Percentiles rank a stretch among this genome's conserved stretches.
Evolutionary conservation across 1,140 invertebrate genomes (phyloP).

Genomic region (Drosophila aff.): DNA sequence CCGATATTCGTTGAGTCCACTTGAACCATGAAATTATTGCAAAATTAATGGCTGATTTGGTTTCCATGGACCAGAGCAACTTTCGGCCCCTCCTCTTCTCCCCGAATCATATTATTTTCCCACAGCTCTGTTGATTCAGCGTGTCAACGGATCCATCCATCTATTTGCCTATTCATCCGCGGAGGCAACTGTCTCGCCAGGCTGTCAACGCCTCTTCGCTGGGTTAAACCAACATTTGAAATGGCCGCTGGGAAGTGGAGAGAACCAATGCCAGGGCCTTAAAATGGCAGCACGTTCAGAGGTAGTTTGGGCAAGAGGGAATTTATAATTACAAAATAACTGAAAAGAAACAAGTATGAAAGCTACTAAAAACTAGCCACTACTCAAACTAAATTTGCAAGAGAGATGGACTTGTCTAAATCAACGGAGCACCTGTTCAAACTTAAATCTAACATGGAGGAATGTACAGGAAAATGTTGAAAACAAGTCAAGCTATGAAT

Average conservation of each 20-base stretch:
- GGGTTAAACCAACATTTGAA: slow-evolving; percentile 13
- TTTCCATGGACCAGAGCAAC: slow-evolving; percentile 44
- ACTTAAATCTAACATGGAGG: neutral
- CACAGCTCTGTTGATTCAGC: slow-evolving; percentile 31
- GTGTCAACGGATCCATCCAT: slow-evolving; percentile 22
- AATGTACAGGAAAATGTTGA: neutral
- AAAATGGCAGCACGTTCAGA: slow-evolving; percentile 15
- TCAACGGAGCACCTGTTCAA: neutral
- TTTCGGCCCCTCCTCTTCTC: slow-evolving; percentile 43
- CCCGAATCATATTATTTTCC: slow-evolving; percentile 33
- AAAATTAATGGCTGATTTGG: slow-evolving; percentile 43
- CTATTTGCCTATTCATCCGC: slow-evolving; percentile 15
- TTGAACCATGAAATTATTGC: slow-evolving; percentile 28
- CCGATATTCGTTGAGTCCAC: slow-evolving; percentile 20
- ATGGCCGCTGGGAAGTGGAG: slow-evolving; percentile 1
- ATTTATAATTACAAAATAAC: neutral
- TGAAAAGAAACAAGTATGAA: neutral
- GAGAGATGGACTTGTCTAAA: neutral
- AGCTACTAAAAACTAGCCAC: neutral
- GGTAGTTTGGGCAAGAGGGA: neutral
- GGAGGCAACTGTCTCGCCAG: slow-evolving; percentile 35
- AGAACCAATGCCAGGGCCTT: neutral
- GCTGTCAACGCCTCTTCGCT: slow-evolving; percentile 36
- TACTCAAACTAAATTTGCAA: neutral
- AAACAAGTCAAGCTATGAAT: neutral